Percentiles rank a stretch among this genome's conserved stretches.
phyloP scores from a whole-genome alignment of 2,113 vertebrate species.

The Cyprinodon tularosa region DNA sequence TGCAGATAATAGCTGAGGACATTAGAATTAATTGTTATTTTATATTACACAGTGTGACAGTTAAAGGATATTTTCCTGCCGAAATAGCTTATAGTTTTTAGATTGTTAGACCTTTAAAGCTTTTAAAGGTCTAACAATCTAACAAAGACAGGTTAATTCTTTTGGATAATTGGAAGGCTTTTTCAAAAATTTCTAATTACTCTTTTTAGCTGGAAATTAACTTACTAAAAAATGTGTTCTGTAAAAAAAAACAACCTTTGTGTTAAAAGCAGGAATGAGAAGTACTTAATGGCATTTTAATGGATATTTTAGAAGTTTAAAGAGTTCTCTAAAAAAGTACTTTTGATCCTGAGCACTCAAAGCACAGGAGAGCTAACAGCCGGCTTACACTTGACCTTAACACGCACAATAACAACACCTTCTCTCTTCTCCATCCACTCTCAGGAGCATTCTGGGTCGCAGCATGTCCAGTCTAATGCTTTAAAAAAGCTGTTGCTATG shows the following conservation, averaged over 20 bases:
- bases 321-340: conserved; percentile 20
- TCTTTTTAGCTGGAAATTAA: conserved; percentile 28
- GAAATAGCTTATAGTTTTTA: neutral
- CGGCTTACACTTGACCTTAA: neutral
- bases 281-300: conserved; percentile 24
- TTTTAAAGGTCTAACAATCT: conserved; percentile 35
- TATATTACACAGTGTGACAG: neutral
- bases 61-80: neutral
- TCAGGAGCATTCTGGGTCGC: conserved; percentile 17
- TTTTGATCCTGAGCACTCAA: conserved; percentile 17
- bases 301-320: neutral
- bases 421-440: conserved; percentile 14
- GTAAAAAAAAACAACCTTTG: conserved; percentile 4
- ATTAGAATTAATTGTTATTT: neutral
- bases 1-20: too few relatives aligned
- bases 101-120: conserved; percentile 8
- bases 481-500: conserved; percentile 49
- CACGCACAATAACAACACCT: conserved; percentile 2
- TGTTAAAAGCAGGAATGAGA: conserved; percentile 26
- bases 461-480: conserved; percentile 31
- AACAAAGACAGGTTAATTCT: conserved; percentile 28
- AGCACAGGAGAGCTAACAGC: conserved; percentile 22
- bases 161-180: conserved; percentile 22
- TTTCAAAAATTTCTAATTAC: conserved; percentile 20
- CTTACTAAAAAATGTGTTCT: conserved; percentile 15